Evolutionary conservation across 2,797 vertebrate species (phyloP).

Genomic region (Trichosurus vulpecula): DNA sequence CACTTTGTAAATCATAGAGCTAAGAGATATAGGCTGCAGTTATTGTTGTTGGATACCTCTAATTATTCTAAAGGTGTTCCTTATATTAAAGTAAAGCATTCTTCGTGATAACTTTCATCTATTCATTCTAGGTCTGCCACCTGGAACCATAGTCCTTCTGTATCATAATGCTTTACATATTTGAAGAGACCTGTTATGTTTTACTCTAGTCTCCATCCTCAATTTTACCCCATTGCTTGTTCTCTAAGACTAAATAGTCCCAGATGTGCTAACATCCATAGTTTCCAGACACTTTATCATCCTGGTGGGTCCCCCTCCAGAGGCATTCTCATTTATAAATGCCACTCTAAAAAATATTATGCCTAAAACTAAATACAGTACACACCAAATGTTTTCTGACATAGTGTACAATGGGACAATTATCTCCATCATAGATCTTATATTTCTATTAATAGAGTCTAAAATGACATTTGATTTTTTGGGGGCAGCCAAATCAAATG

Average conservation of each 20-base stretch:
- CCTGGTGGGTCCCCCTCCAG: background rate
- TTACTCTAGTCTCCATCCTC: background rate
- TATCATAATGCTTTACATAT: background rate
- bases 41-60: background rate
- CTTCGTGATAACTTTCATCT: background rate
- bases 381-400: background rate
- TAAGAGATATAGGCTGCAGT: background rate
- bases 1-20: background rate
- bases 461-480: background rate
- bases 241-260: background rate
- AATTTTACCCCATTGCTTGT: background rate
- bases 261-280: background rate
- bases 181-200: background rate
- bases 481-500: background rate
- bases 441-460: background rate
- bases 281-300: background rate
- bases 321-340: background rate
- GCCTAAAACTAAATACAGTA: background rate
- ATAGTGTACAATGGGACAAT: background rate
- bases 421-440: background rate
- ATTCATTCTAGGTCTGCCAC: background rate
- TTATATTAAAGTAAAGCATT: background rate
- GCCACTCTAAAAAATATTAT: background rate
- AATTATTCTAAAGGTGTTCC: background rate
- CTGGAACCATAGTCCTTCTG: background rate